phyloP scores from a whole-genome alignment of 2,797 vertebrate genomes.

The Rhinichthys osculus region DNA sequence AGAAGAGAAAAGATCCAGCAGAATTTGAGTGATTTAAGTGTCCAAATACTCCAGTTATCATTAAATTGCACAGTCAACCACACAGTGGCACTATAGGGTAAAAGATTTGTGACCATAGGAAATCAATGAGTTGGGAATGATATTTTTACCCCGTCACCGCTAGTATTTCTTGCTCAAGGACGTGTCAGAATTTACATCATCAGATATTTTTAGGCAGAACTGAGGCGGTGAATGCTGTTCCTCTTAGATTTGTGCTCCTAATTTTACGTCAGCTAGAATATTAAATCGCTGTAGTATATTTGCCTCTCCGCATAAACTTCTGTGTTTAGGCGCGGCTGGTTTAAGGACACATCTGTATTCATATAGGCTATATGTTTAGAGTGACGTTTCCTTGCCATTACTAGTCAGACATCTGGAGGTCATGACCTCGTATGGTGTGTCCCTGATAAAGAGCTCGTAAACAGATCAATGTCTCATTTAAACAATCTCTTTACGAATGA shows the following conservation, averaged over 20 bases:
- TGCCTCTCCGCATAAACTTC: too few relatives aligned
- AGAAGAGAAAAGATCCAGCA: too few relatives aligned
- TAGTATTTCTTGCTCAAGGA: conserved; percentile 33
- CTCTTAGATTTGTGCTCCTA: conserved; percentile 23
- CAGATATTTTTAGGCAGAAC: conserved; percentile 13
- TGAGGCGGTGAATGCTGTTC: background rate
- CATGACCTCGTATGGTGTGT: background rate
- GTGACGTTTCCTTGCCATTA: background rate
- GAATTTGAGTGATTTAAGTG: background rate
- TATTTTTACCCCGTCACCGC: background rate
- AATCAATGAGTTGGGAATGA: background rate
- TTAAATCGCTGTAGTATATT: background rate
- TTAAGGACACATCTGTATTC: too few relatives aligned
- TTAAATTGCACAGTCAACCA: conserved; percentile 17
- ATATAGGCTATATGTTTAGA: too few relatives aligned
- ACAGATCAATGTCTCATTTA: background rate
- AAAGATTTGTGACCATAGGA: background rate
- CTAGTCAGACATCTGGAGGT: background rate
- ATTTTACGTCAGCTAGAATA: conserved; percentile 1
- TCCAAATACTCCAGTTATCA: background rate
- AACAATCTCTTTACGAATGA: conserved; percentile 18
- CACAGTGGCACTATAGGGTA: conserved; percentile 47
- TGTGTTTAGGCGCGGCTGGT: too few relatives aligned
- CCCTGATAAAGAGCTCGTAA: conserved; percentile 1
- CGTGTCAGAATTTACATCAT: conserved; percentile 20